These are phyloP conservation scores for Xanthia icteritia DNA, from an alignment of 2,888 invertebrate genomes.

Conservation along the genomic window DNA sequence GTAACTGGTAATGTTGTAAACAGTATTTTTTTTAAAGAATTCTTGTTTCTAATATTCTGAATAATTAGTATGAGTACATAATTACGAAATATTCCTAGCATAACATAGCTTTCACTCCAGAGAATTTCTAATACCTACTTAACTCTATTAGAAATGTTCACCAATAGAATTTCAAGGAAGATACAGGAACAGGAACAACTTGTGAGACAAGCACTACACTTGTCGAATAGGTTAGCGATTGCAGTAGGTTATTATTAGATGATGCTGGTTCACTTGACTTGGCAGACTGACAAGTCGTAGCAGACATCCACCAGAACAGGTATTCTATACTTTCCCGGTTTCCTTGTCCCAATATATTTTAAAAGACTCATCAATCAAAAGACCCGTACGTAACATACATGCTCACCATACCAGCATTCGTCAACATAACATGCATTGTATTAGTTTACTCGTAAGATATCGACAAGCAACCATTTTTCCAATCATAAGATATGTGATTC, in stretches of 20 bases:
- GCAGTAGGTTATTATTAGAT: background rate
- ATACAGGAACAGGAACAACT: background rate
- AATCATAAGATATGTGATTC: background rate
- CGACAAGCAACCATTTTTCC: background rate
- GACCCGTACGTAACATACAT: background rate
- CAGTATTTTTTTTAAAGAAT: background rate
- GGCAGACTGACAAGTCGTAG: background rate
- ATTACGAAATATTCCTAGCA: background rate
- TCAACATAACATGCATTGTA: background rate
- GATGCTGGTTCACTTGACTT: background rate
- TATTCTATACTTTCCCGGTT: background rate
- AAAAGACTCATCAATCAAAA: background rate
- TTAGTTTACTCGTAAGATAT: background rate
- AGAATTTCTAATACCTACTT: too few species aligned
- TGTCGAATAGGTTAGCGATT: background rate
- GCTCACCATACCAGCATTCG: background rate
- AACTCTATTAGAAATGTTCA: background rate
- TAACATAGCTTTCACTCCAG: background rate
- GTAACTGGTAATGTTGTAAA: background rate
- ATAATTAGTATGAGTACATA: background rate
- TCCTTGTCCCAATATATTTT: too few species aligned
- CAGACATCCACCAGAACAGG: background rate
- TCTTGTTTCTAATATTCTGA: background rate
- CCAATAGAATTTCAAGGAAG: background rate
- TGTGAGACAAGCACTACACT: background rate